Conservation (phyloP, 2,797 vertebrate genomes). For the Sebastes iracundus region DNA sequence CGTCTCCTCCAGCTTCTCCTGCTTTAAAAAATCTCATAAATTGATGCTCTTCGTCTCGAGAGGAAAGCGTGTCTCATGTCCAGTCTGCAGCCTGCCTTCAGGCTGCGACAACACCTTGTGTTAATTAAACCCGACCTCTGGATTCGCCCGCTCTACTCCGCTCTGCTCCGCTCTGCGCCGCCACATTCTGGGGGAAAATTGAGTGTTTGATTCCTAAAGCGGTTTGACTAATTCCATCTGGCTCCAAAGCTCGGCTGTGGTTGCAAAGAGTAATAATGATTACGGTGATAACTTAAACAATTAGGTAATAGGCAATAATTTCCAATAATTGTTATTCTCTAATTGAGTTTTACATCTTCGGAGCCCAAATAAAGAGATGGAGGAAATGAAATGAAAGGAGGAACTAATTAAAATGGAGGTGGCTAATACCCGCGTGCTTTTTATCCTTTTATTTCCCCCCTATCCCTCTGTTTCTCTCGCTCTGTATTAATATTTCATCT, state of each 20-base stretch:
- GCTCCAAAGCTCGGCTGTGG: conserved; percentile 30
- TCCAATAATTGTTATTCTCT: conserved; percentile 77
- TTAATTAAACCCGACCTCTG: conserved; percentile 67
- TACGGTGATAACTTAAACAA: conserved; percentile 68
- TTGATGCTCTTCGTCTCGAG: conserved; percentile 13
- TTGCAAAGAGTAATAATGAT: conserved; percentile 64
- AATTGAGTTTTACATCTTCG: conserved; percentile 77
- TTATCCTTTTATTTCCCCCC: conserved; percentile 70
- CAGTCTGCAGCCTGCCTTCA: conserved; percentile 15
- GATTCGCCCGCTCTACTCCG: conserved; percentile 10
- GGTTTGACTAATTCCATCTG: conserved; percentile 58
- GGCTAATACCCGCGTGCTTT: conserved; percentile 69
- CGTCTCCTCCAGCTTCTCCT: background rate
- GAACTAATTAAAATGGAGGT: conserved; percentile 79
- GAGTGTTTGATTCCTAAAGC: conserved; percentile 49
- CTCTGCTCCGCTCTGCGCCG: background rate
- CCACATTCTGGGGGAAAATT: conserved; percentile 10
- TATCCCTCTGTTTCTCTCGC: conserved; percentile 62
- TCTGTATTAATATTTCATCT: conserved; percentile 83
- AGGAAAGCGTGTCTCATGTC: conserved; percentile 15
- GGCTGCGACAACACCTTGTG: conserved; percentile 34
- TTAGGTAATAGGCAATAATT: conserved; percentile 78
- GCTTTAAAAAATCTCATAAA: conserved; percentile 2
- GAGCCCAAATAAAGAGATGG: conserved; percentile 54
- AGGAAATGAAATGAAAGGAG: conserved; percentile 66